phyloP scores from a whole-genome alignment of 2,113 vertebrate genomes.

The Polypterus senegalus region DNA sequence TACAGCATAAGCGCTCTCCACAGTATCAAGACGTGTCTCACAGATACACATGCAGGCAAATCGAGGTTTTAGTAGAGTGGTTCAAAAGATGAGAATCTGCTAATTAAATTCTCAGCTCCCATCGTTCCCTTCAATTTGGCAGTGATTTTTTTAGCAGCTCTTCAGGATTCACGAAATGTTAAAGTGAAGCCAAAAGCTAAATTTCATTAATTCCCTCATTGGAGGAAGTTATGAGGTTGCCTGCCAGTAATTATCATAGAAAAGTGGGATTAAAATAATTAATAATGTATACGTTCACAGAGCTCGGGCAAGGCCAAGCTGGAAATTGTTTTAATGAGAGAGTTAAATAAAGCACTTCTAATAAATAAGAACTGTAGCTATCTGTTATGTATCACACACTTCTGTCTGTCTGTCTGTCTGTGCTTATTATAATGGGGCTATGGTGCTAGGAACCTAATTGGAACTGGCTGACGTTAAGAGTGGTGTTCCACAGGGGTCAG shows the following conservation, averaged over 20 bases:
- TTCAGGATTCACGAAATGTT: background rate
- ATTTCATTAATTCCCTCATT: conserved; percentile 1
- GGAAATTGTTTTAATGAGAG: conserved; percentile 6
- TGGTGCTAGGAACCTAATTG: no score
- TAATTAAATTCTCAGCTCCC: background rate
- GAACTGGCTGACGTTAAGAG: no score
- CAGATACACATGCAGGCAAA: no score
- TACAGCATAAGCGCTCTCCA: no score
- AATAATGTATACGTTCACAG: conserved; percentile 5
- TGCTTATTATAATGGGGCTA: no score
- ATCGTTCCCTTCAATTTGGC: background rate
- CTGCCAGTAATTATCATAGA: conserved; percentile 8
- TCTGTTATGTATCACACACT: no score
- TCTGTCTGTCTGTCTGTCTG: no score
- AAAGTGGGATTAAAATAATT: conserved; percentile 1
- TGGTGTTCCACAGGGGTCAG: no score
- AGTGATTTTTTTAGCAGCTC: background rate
- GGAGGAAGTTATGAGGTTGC: background rate
- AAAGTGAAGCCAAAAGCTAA: conserved; percentile 1
- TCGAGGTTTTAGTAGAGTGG: no score
- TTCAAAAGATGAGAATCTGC: background rate
- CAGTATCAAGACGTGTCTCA: no score
- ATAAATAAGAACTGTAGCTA: no score
- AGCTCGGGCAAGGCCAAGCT: background rate
- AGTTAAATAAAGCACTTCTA: background rate